Conservation (phyloP, 2,113 vertebrate species). For the Pitta sordida region DNA sequence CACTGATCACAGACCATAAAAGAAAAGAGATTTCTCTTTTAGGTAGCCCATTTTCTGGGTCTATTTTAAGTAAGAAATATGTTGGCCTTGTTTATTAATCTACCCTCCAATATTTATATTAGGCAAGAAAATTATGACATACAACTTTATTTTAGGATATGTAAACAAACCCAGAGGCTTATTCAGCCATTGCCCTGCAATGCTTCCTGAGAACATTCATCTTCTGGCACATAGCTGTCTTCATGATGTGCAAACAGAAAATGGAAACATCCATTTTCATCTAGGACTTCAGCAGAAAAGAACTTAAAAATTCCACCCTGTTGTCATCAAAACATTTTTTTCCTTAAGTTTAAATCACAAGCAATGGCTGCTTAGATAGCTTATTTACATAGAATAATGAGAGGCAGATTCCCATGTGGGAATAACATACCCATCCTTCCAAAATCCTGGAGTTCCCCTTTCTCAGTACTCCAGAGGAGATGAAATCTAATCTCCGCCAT, state of each 20-base stretch:
- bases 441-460: neutral
- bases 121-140: conserved; percentile 31
- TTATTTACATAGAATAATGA: neutral
- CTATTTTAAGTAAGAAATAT: neutral
- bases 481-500: neutral
- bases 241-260: conserved; percentile 3
- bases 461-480: neutral
- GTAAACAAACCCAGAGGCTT: conserved; percentile 37
- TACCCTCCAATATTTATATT: conserved; percentile 9
- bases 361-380: neutral
- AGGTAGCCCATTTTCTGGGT: neutral
- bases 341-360: neutral
- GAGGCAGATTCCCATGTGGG: neutral
- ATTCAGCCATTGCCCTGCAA: neutral
- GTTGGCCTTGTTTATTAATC: neutral
- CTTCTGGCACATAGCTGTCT: neutral
- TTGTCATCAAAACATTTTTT: conserved; percentile 1
- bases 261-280: neutral
- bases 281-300: neutral
- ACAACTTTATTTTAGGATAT: conserved; percentile 21
- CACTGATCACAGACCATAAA: neutral
- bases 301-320: neutral
- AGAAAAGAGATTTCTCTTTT: neutral
- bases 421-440: neutral
- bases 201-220: neutral